These are phyloP conservation scores for Larimichthys polyactis DNA, from an alignment of 2,113 vertebrate genomes.

Conservation along the genomic window DNA sequence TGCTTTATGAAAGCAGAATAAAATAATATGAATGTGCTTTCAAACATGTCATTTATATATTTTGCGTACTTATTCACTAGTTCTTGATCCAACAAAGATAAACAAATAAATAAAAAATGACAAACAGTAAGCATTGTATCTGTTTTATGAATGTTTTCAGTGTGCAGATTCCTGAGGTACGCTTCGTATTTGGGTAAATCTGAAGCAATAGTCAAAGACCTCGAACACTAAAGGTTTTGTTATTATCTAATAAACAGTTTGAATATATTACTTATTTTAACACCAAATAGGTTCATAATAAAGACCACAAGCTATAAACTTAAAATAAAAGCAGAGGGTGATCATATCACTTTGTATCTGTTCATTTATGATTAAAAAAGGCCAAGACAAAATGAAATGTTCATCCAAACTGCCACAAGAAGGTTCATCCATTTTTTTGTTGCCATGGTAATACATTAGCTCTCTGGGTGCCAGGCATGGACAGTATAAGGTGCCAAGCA, in stretches of 20 bases:
- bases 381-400: neutral
- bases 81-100: neutral
- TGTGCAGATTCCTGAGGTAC: neutral
- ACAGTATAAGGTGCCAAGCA: neutral
- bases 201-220: neutral
- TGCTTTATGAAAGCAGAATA: neutral
- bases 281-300: neutral
- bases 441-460: slow-evolving; percentile 28
- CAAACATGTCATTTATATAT: neutral
- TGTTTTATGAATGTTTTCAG: neutral
- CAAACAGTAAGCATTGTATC: neutral
- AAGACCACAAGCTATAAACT: neutral
- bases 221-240: neutral
- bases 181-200: neutral
- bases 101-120: too few relatives aligned
- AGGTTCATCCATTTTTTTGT: slow-evolving; percentile 9
- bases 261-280: neutral
- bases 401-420: neutral
- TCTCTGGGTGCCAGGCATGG: neutral
- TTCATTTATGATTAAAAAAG: neutral
- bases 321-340: neutral
- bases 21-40: slow-evolving; percentile 29
- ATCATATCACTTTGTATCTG: neutral
- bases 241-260: neutral
- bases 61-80: neutral